Conservation (phyloP, 2,888 invertebrate genomes). For the Thera britannica region DNA sequence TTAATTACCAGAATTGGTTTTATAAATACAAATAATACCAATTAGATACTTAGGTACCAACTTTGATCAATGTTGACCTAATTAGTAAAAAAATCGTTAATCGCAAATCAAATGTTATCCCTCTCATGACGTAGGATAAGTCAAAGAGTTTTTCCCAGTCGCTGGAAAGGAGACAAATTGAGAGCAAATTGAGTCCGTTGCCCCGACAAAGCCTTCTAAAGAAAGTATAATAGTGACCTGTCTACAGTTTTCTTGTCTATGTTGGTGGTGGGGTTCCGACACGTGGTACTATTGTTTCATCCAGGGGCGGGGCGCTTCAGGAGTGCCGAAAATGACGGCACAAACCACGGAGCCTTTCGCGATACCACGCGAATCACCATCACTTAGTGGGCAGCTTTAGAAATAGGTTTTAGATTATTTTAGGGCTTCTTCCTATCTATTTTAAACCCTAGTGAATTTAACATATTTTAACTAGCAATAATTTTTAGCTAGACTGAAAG, state of each 20-base stretch:
- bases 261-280: conserved; percentile 65
- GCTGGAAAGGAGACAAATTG: too few species aligned
- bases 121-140: too few species aligned
- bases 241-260: not conserved
- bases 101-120: too few species aligned
- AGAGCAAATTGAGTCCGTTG: not conserved
- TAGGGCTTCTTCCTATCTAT: not conserved
- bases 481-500: not conserved
- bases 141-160: too few species aligned
- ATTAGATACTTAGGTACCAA: too few species aligned
- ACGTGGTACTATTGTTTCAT: conserved; percentile 42
- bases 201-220: not conserved
- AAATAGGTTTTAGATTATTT: conserved; percentile 11
- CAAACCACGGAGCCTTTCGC: conserved; percentile 53
- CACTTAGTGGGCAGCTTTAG: conserved; percentile 14
- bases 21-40: too few species aligned
- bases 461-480: not conserved
- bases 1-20: too few species aligned
- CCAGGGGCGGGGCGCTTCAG: conserved; percentile 31
- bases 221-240: not conserved
- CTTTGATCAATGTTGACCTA: too few species aligned
- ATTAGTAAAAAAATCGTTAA: too few species aligned
- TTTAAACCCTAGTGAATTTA: not conserved
- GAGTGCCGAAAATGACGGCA: conserved; percentile 63
- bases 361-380: conserved; percentile 34